Evolutionary conservation across 2,113 vertebrate species (phyloP), one percentile per base, ranked within the genome.

Genomic region (Engraulis encrasicolus): DNA sequence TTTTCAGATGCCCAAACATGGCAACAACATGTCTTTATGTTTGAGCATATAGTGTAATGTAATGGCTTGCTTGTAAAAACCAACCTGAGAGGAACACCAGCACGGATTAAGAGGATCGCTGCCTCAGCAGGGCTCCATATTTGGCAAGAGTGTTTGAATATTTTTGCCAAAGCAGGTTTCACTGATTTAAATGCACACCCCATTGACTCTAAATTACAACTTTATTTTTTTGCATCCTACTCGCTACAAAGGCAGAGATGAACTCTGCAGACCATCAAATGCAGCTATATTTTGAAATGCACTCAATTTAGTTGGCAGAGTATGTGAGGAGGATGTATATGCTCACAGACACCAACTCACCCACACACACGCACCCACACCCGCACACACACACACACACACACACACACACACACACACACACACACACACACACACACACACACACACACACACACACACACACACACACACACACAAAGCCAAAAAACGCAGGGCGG

Each of bases 291-390:
- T 66, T 66, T 71, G 78, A 74, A 38, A 45, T 66, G 78, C 38
- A 83, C 82, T 77, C 54, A 36, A 84, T 50, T 78, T 20, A 50
- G 27, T 27, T 84, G 83, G 78, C 83, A 71, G 78, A 20, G 27
- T 31, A n/a, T 31, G 36, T 38, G 15, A 50, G 37, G 83, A 40
- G 27, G 34, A 61, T 37, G 83, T 77, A n/a, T n/a, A n/a, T n/a
- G n/a, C n/a, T n/a, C n/a, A n/a, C n/a, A n/a, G n/a, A n/a, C n/a
- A n/a, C n/a, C n/a, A n/a, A n/a, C n/a, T n/a, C n/a, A n/a, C n/a
- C n/a, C n/a, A n/a, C n/a, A n/a, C n/a, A n/a, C n/a, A n/a, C n/a
- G n/a, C n/a, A n/a, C n/a, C n/a, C n/a, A n/a, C n/a, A n/a, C n/a
- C n/a, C n/a, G n/a, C n/a, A n/a, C n/a, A n/a, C n/a, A n/a, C n/a